Base-by-base conservation (phyloP, 2,797 vertebrate genomes). In the Pitangus sulphuratus region DNA sequence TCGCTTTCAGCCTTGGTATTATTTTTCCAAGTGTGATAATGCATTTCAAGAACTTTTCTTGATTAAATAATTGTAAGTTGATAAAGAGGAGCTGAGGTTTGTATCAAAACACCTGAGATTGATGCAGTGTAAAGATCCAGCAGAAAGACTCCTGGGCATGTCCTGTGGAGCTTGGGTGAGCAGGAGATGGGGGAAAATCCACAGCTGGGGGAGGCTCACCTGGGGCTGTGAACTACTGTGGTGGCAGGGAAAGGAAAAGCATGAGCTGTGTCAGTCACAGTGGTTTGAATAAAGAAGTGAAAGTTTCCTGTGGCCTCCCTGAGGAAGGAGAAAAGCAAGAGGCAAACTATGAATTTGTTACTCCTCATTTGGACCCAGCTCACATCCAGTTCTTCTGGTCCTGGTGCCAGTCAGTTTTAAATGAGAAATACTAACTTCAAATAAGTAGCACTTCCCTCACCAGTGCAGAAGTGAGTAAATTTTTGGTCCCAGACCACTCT, bases 61-160 rank as follows among this genome's bases (percentile, higher is more conserved):
- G 76, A 94, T 88, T 72, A 84, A 79, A 57, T 47, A 92, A 44
- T 72, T 64, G 35, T 22, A 77, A 74, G 28, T 24, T 89, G 72
- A 78, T 61, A 75, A 80, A 71, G 11, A 14, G 62, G 60, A 71
- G 44, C 51, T 66, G 45, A 58, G 82, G 57, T 42, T 69, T 33
- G 35, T 70, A 65, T n/a, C 14, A 3, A 68, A 94, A 47, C 19
- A 16, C 20, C 9, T 5, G 20, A 62, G 66, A 33, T 3, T 31
- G 33, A 50, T 78, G 26, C n/a, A 11, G 33, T 44, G 24, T 51
- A 30, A 62, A 57, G 42, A 19, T 53, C 47, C 40, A 81, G 54
- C 14, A 26, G 61, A n/a, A 78, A 53, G 35, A 26, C 6, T 61
- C 12, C n/a, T 53, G 35, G 33, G 10, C 13, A 5, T 7, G 14